A percentile compares a stretch with the other conserved stretches of the same genome.
Evolutionary conservation across 2,888 invertebrate species (phyloP).

Genomic region (Dioctria linearis): DNA sequence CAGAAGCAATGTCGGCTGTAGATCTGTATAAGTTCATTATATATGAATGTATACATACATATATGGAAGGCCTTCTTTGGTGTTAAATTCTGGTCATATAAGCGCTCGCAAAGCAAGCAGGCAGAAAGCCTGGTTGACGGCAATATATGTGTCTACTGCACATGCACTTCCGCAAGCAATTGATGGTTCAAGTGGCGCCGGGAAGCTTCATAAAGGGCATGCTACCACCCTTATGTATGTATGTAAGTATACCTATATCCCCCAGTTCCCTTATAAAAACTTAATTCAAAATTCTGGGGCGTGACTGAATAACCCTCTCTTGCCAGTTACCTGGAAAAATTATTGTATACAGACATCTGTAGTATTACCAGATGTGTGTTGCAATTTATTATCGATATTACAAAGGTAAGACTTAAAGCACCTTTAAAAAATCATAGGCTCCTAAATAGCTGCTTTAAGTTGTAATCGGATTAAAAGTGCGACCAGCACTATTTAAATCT

Average conservation of each 20-base stretch:
- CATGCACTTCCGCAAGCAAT: conserved; percentile 46
- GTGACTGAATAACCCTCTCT: conserved; percentile 41
- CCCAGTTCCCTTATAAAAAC: conserved; percentile 31
- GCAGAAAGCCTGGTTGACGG: background rate
- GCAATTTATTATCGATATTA: conserved; percentile 13
- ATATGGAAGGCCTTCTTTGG: background rate
- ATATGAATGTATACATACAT: background rate
- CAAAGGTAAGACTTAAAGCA: background rate
- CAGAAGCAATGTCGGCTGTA: background rate
- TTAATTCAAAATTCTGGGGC: conserved; percentile 52
- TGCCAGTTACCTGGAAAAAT: conserved; percentile 39
- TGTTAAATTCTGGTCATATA: background rate
- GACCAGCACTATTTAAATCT: no score
- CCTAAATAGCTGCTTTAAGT: background rate
- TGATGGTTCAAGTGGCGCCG: conserved; percentile 53
- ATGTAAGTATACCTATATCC: background rate
- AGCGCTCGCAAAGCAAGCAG: background rate
- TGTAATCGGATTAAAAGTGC: background rate
- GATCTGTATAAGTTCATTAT: background rate
- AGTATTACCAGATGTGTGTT: conserved; percentile 22
- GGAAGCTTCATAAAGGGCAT: conserved; percentile 40
- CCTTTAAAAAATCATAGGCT: no score
- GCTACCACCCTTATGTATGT: background rate
- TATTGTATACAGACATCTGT: background rate
- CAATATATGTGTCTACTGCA: background rate